Percentiles rank a stretch among this genome's conserved stretches.
These are phyloP conservation scores for Drosophila littoralis DNA, from an alignment of 1,140 invertebrate species.

Conservation along the genomic window DNA sequence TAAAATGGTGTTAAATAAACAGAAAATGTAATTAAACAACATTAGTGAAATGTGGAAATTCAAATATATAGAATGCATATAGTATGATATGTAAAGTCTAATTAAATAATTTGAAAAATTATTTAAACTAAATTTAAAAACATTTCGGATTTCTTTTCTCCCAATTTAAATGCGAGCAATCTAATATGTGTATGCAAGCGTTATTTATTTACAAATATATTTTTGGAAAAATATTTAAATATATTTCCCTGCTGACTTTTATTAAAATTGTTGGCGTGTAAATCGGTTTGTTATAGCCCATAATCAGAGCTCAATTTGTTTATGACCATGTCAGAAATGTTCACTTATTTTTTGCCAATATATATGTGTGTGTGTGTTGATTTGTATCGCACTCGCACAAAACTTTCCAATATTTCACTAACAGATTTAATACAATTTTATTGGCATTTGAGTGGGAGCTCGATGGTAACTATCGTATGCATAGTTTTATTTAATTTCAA, in stretches of 20 bases:
- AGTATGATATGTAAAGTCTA: no score
- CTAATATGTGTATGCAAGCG: no score
- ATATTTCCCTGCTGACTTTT: background rate
- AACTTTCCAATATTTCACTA: conserved; percentile 4
- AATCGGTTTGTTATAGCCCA: background rate
- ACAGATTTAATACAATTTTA: conserved; percentile 13
- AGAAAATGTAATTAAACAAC: background rate
- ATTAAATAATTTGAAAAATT: no score
- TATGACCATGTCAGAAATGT: conserved; percentile 6
- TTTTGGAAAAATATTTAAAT: conserved; percentile 7
- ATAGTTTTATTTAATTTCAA: background rate
- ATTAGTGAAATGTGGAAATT: background rate
- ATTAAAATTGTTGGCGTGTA: conserved; percentile 36
- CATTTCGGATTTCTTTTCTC: no score
- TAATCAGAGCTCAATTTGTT: conserved; percentile 12
- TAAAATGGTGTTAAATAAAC: background rate
- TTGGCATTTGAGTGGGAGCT: conserved; percentile 1
- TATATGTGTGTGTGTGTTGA: conserved; percentile 2
- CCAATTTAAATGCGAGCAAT: background rate
- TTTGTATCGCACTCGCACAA: conserved; percentile 36
- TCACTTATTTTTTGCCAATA: background rate
- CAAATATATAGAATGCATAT: no score
- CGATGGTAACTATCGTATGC: background rate
- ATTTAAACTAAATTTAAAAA: no score
- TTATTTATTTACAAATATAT: background rate